Evolutionary conservation across 2,888 invertebrate species (phyloP), one percentile per base, ranked within the genome.

Genomic region (Endomychus coccineus): DNA sequence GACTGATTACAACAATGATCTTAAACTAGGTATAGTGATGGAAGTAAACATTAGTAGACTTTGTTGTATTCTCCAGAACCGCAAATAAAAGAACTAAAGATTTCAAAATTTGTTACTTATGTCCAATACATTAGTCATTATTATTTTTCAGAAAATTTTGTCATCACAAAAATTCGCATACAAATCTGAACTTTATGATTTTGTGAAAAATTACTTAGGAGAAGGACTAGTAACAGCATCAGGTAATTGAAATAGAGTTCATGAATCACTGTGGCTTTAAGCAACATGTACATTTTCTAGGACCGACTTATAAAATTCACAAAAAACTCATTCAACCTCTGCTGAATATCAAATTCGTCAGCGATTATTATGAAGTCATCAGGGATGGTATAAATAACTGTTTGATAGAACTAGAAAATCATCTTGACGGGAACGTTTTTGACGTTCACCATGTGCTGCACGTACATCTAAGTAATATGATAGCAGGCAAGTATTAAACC

Each of bases 281-380:
- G 9, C 16, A 9, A 15, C 5, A 27, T 7, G 5, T 7, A 10
- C 4, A 5, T 7, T 29, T 22, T 22, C 3, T 10, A 39, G 39
- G 36, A 6, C n/a, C 14, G 6, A 27, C 11, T 5, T 33, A 29
- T 16, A 28, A 17, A 9, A 3, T 4, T 2, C 25, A 35, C 23
- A 40, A 29, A 10, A 40, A 33, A 43, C 40, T 50, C 1, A 48
- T 55, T 10, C 53, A 51, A 16, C 54, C 55, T 9, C 24, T 52
- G 15, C 43, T 53, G 17, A 42, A 51, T 39, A 14, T 50, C 12
- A 49, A 51, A 27, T 53, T 54, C 34, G 42, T 45, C 5, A 36
- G 11, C 2, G 43, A 40, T 14, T 27, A 43, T 15, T 6, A 44
- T 3, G 10, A 22, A 3, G 30, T 45, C 13, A 36, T 53, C 3